Conservation (phyloP, 2,888 invertebrate species). For the Spatulosminthurus flaviceps region DNA sequence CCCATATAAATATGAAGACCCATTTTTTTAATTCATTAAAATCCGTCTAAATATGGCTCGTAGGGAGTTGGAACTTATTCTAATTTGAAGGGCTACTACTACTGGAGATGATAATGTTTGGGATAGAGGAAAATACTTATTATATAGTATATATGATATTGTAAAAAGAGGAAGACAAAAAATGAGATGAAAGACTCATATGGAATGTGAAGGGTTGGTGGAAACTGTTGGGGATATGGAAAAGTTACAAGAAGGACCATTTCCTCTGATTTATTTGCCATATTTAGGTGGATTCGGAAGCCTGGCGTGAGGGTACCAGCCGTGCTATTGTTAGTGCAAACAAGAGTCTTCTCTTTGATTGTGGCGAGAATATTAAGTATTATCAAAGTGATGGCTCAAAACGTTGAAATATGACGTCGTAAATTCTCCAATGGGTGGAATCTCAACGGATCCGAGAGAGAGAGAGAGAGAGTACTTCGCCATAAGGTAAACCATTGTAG, state of each 20-base stretch:
- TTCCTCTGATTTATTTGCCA: slow-evolving; percentile 13
- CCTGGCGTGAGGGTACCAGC: slow-evolving; percentile 12
- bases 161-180: not conserved
- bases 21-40: no score
- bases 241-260: slow-evolving; percentile 13
- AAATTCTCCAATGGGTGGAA: slow-evolving; percentile 11
- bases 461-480: no score
- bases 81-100: no score
- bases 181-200: not conserved
- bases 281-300: slow-evolving; percentile 13
- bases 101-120: no score
- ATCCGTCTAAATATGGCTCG: no score
- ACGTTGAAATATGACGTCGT: slow-evolving; percentile 20
- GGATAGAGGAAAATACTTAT: no score
- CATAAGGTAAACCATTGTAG: no score
- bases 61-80: no score
- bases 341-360: not conserved
- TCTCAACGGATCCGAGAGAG: not conserved
- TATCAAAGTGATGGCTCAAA: slow-evolving; percentile 8
- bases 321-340: not conserved
- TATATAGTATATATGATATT: no score
- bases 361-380: slow-evolving; percentile 18
- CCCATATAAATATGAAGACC: no score
- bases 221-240: not conserved
- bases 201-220: not conserved